phyloP scores from a whole-genome alignment of 2,888 invertebrate species.

The Pyralis farinalis region DNA sequence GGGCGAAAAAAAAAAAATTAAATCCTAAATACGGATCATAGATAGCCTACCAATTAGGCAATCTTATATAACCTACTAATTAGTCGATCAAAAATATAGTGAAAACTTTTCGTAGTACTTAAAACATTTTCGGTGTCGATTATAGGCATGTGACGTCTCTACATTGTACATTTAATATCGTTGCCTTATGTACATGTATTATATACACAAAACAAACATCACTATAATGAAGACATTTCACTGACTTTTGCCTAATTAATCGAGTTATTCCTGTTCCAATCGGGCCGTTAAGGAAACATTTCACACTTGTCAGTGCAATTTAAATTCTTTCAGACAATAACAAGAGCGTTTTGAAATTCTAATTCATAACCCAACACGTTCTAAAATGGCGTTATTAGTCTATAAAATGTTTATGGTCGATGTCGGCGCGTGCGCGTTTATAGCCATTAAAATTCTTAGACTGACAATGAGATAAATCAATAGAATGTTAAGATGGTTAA shows the following conservation, averaged over 20 bases:
- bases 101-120: too few relatives aligned
- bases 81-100: too few relatives aligned
- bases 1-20: too few relatives aligned
- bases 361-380: not conserved
- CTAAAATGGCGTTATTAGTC: constrained; percentile 8
- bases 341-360: constrained; percentile 3
- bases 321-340: constrained; percentile 29
- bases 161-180: too few relatives aligned
- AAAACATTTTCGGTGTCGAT: too few relatives aligned
- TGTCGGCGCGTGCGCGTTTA: not conserved
- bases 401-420: constrained; percentile 3
- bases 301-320: constrained; percentile 29
- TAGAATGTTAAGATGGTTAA: not conserved
- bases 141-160: too few relatives aligned
- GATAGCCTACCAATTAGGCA: too few relatives aligned
- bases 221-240: constrained; percentile 16
- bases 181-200: too few relatives aligned
- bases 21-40: too few relatives aligned
- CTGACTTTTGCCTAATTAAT: constrained; percentile 15
- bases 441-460: not conserved
- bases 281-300: constrained; percentile 20
- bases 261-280: not conserved
- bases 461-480: not conserved
- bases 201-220: too few relatives aligned
- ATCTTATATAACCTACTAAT: too few relatives aligned